These are phyloP conservation scores for Symphodus melops DNA, from an alignment of 2,113 vertebrate species.

Conservation along the genomic window DNA sequence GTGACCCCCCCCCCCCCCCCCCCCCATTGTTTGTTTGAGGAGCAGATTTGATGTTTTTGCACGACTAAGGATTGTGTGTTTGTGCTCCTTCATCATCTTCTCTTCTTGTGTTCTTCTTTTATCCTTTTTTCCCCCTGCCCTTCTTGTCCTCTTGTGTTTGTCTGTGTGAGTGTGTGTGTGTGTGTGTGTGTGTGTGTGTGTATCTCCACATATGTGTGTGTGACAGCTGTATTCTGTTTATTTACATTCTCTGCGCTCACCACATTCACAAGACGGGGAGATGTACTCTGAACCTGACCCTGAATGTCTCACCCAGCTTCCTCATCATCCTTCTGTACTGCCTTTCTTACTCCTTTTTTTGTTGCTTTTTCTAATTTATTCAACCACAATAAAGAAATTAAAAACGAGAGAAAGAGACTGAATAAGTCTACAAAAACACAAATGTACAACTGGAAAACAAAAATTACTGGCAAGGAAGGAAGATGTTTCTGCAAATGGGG, in stretches of 20 bases:
- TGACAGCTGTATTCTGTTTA: constrained; percentile 76
- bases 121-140: not conserved
- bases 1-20: constrained; percentile 47
- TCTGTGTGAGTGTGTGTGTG: not conserved
- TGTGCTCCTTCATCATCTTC: constrained; percentile 8
- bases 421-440: constrained; percentile 26
- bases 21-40: constrained; percentile 63
- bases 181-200: constrained; percentile 15
- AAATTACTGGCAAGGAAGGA: constrained; percentile 29
- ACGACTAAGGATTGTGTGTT: not conserved
- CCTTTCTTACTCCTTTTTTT: not conserved
- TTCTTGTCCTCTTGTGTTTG: not conserved
- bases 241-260: constrained; percentile 56
- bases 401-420: not conserved
- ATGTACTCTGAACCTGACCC: constrained; percentile 67
- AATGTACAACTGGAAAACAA: constrained; percentile 15
- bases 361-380: not conserved
- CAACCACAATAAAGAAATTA: not conserved
- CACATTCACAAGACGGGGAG: constrained; percentile 64
- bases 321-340: constrained; percentile 8
- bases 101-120: not conserved
- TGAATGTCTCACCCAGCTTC: constrained; percentile 55
- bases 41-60: constrained; percentile 55
- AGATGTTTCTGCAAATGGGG: constrained; percentile 34
- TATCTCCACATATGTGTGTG: constrained; percentile 46